Percentiles rank a stretch among this genome's conserved stretches.
These are phyloP conservation scores for Muscina levida DNA, from an alignment of 2,888 invertebrate species.

Conservation along the genomic window DNA sequence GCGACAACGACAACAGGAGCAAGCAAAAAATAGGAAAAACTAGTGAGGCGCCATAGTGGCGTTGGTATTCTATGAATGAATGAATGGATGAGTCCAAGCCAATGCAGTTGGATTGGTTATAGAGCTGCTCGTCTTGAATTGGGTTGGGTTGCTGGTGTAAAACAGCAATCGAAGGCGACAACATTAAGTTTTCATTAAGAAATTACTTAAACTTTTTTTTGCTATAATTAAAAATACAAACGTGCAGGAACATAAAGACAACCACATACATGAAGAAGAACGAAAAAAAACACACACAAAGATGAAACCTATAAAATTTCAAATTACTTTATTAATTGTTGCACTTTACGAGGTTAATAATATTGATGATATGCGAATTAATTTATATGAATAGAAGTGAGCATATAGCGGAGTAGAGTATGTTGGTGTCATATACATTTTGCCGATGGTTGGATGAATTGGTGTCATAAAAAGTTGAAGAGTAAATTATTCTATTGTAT, in stretches of 20 bases:
- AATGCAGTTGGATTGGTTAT: constrained; percentile 7
- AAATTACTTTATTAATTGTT: constrained; percentile 66
- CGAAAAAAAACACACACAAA: not conserved
- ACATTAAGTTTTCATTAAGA: constrained; percentile 61
- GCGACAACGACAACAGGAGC: constrained; percentile 25
- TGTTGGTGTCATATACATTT: no score
- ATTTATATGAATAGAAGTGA: not conserved
- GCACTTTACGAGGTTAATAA: constrained; percentile 36
- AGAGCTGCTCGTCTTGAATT: not conserved
- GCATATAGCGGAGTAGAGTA: no score
- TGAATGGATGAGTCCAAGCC: constrained; percentile 15
- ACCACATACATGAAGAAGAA: not conserved
- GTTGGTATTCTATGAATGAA: constrained; percentile 65
- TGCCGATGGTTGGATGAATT: no score
- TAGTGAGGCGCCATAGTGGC: constrained; percentile 64
- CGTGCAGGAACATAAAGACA: constrained; percentile 1
- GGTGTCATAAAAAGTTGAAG: no score
- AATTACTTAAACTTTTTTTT: constrained; percentile 56
- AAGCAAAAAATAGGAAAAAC: constrained; percentile 49
- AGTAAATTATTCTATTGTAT: no score
- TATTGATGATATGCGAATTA: constrained; percentile 27
- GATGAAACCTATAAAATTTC: constrained; percentile 57
- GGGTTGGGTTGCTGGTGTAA: not conserved
- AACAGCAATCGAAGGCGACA: not conserved
- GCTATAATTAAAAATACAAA: constrained; percentile 58